Evolutionary conservation across 2,797 vertebrate species (phyloP), one percentile per base, ranked within the genome.

Genomic region (Syncerus caffer): DNA sequence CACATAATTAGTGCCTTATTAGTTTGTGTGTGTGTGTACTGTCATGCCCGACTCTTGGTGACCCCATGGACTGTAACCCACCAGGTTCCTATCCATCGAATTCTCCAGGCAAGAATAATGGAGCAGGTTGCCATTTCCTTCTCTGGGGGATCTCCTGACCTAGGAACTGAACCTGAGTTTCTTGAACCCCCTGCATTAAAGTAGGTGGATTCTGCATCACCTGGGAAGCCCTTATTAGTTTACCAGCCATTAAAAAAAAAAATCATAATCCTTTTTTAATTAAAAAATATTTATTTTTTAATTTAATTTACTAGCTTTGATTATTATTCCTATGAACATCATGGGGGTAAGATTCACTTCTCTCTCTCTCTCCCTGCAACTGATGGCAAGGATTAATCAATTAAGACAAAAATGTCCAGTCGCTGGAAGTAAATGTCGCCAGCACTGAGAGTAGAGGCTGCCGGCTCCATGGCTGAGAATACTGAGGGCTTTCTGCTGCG

Each of bases 341-440:
- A 1, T 1, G 2, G 85, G 64, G 31, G 60, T n/a, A 11, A 67
- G 57, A 19, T 6, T 19, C 53, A 45, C 45, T 7, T 29, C 2
- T 83, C 38, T 84, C 31, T 84, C 42, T 67, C 16, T 71, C 27
- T 74, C 42, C 14, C 85, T 17, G 60, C 42, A 78, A n/a, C 14
- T 2, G 51, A 64, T 12, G 29, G 47, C 34, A 27, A 78, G 62
- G 50, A 16, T 38, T 1, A 27, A 10, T 1, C 1, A 34, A 7
- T 71, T 50, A 23, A 25, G 82, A 50, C 34, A 27, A 51, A 12
- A 27, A 4, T 42, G 13, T 74, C 42, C 21, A 74, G 2, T 3
- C 2, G 51, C 19, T 9, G 34, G 13, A 29, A 34, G 11, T 27
- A 3, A 23, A 78, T 0, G 2, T 31, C 2, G 0, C 4, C 13